Percentiles rank a stretch among this genome's conserved stretches.
These are phyloP conservation scores for Dryocosmus kuriphilus DNA, from an alignment of 2,888 invertebrate species.

Conservation along the genomic window DNA sequence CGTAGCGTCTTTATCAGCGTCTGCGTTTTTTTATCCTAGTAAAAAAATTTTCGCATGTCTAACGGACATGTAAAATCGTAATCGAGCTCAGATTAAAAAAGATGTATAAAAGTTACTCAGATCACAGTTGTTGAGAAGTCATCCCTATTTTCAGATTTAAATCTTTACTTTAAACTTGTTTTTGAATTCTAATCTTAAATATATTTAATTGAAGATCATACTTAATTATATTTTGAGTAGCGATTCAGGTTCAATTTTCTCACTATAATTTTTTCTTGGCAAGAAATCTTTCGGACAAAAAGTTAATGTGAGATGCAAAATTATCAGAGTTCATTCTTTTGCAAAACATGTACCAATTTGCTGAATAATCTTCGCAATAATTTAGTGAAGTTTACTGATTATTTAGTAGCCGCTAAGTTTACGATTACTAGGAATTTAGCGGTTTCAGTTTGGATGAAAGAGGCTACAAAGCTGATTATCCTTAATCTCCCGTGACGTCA, in stretches of 20 bases:
- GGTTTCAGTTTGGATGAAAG: not conserved
- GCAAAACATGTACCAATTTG: not conserved
- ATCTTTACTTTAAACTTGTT: not conserved
- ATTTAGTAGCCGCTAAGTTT: not conserved
- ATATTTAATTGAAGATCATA: not conserved
- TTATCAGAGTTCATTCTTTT: not conserved
- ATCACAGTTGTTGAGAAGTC: slow-evolving; percentile 14
- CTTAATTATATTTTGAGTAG: not conserved
- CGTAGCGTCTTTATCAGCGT: not conserved
- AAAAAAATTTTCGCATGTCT: slow-evolving; percentile 26
- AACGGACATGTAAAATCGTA: not conserved
- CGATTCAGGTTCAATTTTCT: not conserved
- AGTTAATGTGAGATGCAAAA: not conserved
- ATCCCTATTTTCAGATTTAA: slow-evolving; percentile 17
- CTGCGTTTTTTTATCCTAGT: not conserved
- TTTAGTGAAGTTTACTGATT: not conserved
- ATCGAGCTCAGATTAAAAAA: too few relatives aligned
- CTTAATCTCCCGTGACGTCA: not conserved
- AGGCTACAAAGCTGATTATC: not conserved
- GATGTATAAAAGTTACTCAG: not conserved
- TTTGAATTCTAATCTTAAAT: not conserved
- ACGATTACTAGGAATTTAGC: not conserved
- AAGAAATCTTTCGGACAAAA: not conserved
- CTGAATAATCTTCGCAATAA: not conserved
- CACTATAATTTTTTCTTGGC: not conserved